These are phyloP conservation scores for Hydrolagus colliei DNA, from an alignment of 2,797 vertebrate genomes.

Conservation along the genomic window DNA sequence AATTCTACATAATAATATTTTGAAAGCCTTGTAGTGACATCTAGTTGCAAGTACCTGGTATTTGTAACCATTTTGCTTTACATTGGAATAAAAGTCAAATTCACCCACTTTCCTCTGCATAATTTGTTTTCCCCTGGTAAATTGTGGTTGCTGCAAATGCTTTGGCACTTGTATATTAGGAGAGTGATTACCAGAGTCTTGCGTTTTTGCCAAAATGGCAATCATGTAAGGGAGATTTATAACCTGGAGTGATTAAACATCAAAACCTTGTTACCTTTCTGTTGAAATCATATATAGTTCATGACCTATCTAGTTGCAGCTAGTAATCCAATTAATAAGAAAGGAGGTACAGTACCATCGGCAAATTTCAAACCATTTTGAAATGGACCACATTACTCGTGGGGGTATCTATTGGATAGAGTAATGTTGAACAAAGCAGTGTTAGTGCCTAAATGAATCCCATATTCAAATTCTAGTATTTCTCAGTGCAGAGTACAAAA, in stretches of 20 bases:
- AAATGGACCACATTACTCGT: neutral
- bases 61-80: no score
- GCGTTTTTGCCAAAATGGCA: neutral
- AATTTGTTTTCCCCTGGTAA: no score
- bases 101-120: no score
- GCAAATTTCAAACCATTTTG: neutral
- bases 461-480: no score
- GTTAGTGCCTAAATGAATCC: no score
- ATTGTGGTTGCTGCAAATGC: no score
- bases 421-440: no score
- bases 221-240: neutral
- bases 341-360: neutral
- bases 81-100: no score
- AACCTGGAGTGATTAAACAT: neutral
- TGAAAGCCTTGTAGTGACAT: no score
- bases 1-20: no score
- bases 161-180: neutral
- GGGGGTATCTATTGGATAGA: neutral
- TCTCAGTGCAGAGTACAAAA: neutral
- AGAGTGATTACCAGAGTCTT: neutral
- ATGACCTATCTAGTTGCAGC: neutral
- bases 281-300: neutral
- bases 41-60: no score
- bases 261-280: neutral
- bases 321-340: neutral